A percentile compares a stretch with the other conserved stretches of the same genome.
Conservation (phyloP, 1,140 invertebrate species). For the Temnothorax nylanderi region DNA sequence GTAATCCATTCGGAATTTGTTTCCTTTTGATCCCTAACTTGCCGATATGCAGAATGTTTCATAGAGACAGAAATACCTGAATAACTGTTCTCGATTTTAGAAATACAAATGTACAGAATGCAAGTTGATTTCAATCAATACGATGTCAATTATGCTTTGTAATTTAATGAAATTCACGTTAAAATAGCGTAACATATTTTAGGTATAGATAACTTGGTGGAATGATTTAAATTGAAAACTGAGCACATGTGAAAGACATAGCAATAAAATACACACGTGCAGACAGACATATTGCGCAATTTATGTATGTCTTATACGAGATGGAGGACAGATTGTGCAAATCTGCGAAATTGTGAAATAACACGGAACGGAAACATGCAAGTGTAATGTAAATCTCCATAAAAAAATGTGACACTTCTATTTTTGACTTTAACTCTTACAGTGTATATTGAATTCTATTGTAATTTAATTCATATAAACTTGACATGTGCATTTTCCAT, state of each 20-base stretch:
- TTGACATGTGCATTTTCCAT: not conserved
- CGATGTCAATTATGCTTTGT: not conserved
- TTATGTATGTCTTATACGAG: slow-evolving; percentile 10
- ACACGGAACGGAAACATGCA: not conserved
- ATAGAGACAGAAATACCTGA: not conserved
- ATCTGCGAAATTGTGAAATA: slow-evolving; percentile 32
- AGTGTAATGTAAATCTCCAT: not conserved
- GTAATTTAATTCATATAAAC: not conserved
- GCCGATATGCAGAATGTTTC: not conserved
- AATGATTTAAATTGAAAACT: slow-evolving; percentile 18
- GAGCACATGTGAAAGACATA: not conserved
- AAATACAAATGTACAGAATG: not conserved
- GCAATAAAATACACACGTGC: slow-evolving; percentile 16
- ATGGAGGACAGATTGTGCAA: not conserved
- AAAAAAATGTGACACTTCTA: not conserved
- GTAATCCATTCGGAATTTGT: not conserved
- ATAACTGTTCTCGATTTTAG: not conserved
- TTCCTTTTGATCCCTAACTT: not conserved
- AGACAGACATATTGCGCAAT: slow-evolving; percentile 8
- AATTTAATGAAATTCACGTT: not conserved
- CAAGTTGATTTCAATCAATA: not conserved
- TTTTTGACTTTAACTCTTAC: slow-evolving; percentile 6
- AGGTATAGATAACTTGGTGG: not conserved
- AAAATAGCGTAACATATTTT: slow-evolving; percentile 8
- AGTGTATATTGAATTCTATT: not conserved